Conservation (phyloP, 1,140 invertebrate genomes). For the Nasonia longicornis region DNA sequence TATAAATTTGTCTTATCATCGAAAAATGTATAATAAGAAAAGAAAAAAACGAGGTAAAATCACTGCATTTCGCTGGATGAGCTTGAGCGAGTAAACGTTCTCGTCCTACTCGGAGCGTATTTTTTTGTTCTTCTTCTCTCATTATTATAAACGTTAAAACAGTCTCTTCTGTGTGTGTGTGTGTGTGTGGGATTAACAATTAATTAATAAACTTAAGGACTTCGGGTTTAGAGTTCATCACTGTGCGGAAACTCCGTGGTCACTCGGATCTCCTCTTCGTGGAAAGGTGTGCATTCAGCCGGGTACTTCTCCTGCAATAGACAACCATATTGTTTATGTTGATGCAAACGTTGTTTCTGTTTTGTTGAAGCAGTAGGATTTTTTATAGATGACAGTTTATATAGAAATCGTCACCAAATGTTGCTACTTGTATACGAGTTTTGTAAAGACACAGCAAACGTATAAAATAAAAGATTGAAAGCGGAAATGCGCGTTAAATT, state of each 20-base stretch:
- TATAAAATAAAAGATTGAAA: too few species aligned
- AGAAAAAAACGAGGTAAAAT: slow-evolving; percentile 32
- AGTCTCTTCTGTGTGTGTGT: slow-evolving; percentile 39
- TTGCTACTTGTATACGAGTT: too few species aligned
- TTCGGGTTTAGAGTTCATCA: slow-evolving; percentile 74
- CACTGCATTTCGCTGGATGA: not conserved
- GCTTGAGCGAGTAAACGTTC: not conserved
- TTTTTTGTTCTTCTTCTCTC: slow-evolving; percentile 18
- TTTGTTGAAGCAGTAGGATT: too few species aligned
- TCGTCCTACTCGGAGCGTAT: not conserved
- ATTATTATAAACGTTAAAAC: slow-evolving; percentile 22
- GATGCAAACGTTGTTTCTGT: too few species aligned
- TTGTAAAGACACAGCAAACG: too few species aligned
- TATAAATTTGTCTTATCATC: slow-evolving; percentile 26
- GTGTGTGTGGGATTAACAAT: slow-evolving; percentile 28
- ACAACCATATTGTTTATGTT: slow-evolving; percentile 3
- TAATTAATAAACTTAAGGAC: slow-evolving; percentile 32
- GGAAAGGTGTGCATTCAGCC: slow-evolving; percentile 79
- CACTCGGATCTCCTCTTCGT: slow-evolving; percentile 83
- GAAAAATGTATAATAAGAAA: not conserved
- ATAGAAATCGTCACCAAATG: too few species aligned
- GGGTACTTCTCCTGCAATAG: slow-evolving; percentile 77
- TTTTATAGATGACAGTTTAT: too few species aligned
- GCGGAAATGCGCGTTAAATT: too few species aligned
- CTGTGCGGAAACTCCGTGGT: slow-evolving; percentile 84